A percentile compares a stretch with the other conserved stretches of the same genome.
Evolutionary conservation across 2,113 vertebrate genomes (phyloP).

Genomic region (Barnardius zonarius): DNA sequence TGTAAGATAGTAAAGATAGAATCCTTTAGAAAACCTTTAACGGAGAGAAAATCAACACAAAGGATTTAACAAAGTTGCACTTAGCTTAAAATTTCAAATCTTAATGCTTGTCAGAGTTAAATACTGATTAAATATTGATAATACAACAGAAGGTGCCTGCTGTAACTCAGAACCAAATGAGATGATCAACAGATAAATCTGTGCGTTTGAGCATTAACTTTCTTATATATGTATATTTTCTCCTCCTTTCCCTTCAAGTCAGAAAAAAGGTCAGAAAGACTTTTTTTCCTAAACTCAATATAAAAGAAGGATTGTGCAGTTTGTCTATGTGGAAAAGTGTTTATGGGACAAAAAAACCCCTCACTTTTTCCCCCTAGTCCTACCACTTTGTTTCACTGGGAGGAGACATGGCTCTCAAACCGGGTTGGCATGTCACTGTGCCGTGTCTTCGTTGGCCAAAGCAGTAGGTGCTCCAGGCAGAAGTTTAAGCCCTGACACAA

Average conservation of each 20-base stretch:
- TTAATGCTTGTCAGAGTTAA: constrained; percentile 44
- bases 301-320: not conserved
- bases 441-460: accelerated
- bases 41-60: constrained; percentile 13
- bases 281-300: not conserved
- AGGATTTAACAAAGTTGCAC: constrained; percentile 45
- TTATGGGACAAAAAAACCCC: not conserved
- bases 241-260: not conserved
- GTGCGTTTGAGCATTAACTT: not conserved
- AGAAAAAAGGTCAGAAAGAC: not conserved
- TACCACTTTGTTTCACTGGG: not conserved
- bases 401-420: not conserved
- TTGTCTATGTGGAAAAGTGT: not conserved
- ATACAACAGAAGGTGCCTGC: constrained; percentile 5
- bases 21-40: constrained; percentile 39
- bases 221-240: not conserved
- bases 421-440: accelerated
- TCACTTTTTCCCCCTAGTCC: not conserved
- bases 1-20: constrained; percentile 34
- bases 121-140: constrained; percentile 55
- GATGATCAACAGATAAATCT: constrained; percentile 32
- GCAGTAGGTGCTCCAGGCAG: not conserved
- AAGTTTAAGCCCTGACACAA: not conserved
- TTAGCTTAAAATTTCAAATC: constrained; percentile 45
- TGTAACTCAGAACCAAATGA: not conserved